Conservation (phyloP, 1,140 invertebrate species). For the Formica selysi region DNA sequence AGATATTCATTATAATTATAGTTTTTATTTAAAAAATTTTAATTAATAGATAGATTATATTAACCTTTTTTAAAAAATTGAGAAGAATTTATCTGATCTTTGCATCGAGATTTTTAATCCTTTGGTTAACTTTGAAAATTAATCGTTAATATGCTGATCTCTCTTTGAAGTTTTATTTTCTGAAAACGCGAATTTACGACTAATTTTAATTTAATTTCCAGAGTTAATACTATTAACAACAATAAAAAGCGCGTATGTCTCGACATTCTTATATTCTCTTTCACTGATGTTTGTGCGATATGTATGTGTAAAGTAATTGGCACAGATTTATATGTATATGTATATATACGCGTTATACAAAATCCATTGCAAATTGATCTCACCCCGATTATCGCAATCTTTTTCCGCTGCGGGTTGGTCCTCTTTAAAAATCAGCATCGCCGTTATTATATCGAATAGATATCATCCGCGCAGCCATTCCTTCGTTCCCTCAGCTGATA, state of each 20-base stretch:
- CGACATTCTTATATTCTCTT: not conserved
- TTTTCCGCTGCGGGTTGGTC: not conserved
- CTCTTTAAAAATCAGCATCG: constrained; percentile 1
- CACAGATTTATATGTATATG: constrained; percentile 39
- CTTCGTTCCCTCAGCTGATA: not conserved
- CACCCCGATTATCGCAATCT: constrained; percentile 1
- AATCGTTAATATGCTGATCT: not conserved
- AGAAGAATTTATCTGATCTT: not conserved
- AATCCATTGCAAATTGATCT: constrained; percentile 55
- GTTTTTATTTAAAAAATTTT: not conserved
- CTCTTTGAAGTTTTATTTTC: not conserved
- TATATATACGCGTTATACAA: constrained; percentile 47
- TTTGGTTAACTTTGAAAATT: not conserved
- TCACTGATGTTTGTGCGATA: constrained; percentile 50
- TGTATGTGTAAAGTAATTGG: constrained; percentile 58
- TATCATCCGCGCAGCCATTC: constrained; percentile 1
- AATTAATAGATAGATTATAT: not conserved
- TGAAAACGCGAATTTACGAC: not conserved
- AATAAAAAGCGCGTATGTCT: constrained; percentile 10
- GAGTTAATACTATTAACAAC: constrained; percentile 33
- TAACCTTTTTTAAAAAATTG: constrained; percentile 7
- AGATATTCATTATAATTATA: not conserved
- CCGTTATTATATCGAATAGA: not conserved
- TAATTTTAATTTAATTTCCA: constrained; percentile 39
- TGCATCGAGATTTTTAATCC: not conserved